Percentiles rank a stretch among this genome's conserved stretches.
Conservation (phyloP, 2,113 vertebrate genomes). For the Muscicapa adusta region DNA sequence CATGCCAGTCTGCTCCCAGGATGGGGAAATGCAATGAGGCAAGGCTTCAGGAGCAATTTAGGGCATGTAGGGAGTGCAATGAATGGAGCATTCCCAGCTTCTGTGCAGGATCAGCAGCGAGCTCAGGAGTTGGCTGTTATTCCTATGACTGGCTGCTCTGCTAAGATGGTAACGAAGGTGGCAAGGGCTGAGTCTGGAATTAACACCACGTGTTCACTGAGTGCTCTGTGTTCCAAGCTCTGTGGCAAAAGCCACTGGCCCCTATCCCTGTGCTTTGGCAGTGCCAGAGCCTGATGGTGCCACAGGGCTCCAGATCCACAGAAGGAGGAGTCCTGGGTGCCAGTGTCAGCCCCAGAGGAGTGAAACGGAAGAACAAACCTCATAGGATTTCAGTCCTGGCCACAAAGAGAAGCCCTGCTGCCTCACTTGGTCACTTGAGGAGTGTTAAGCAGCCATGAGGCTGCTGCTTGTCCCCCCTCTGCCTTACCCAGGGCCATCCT, state of each 20-base stretch:
- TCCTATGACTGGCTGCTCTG: not conserved
- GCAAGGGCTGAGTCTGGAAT: not conserved
- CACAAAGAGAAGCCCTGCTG: not conserved
- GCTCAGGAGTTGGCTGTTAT: not conserved
- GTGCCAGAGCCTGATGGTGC: rapidly evolving
- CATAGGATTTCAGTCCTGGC: not conserved
- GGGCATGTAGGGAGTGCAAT: not conserved
- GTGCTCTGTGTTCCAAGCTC: not conserved
- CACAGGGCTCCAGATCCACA: not conserved
- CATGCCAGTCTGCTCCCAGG: not conserved
- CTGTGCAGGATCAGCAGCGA: not conserved
- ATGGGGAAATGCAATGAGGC: not conserved
- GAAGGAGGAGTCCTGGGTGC: not conserved
- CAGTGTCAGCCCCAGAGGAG: rapidly evolving
- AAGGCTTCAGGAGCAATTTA: not conserved
- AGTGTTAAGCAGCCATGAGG: rapidly evolving
- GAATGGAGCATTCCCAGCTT: not conserved
- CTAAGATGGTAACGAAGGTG: not conserved
- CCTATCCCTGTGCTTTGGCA: not conserved
- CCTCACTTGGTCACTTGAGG: not conserved
- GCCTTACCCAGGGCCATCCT: not conserved
- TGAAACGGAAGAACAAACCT: not conserved
- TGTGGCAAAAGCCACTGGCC: not conserved
- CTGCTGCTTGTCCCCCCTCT: not conserved
- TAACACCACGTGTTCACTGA: not conserved